Evolutionary conservation across 2,888 invertebrate genomes (phyloP).

Genomic region (Ganaspis brasiliensis): DNA sequence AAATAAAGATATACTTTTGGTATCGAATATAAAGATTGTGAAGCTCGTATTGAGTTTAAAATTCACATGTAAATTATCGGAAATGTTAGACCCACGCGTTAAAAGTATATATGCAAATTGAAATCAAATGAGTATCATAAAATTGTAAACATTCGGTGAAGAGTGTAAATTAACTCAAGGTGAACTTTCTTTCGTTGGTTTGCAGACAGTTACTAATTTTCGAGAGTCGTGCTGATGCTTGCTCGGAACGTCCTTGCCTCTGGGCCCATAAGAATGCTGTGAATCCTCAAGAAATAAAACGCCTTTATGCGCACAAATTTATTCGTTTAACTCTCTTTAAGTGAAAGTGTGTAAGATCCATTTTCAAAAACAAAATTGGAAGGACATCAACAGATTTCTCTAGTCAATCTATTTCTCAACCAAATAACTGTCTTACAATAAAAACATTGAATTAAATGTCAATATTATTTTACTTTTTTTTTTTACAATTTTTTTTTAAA

Average conservation of each 20-base stretch:
- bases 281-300: neutral
- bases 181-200: conserved; percentile 26
- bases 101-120: conserved; percentile 1
- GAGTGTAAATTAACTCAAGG: conserved; percentile 29
- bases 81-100: conserved; percentile 3
- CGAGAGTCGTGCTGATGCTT: conserved; percentile 38
- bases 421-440: too few species aligned
- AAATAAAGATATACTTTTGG: too few species aligned
- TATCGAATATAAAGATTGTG: too few species aligned
- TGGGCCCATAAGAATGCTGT: conserved; percentile 38
- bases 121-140: conserved; percentile 22
- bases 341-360: too few species aligned
- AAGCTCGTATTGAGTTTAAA: neutral
- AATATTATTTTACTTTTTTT: too few species aligned
- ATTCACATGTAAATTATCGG: conserved; percentile 12
- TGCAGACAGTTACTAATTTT: conserved; percentile 46
- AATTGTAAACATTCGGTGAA: conserved; percentile 20
- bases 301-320: neutral
- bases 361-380: too few species aligned
- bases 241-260: conserved; percentile 38
- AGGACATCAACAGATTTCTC: too few species aligned
- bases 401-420: too few species aligned
- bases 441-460: too few species aligned
- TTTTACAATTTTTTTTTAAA: too few species aligned
- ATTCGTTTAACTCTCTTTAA: too few species aligned